Evolutionary conservation across 2,888 invertebrate species (phyloP), one percentile per base, ranked within the genome.

Genomic region (Itoplectis maculator): DNA sequence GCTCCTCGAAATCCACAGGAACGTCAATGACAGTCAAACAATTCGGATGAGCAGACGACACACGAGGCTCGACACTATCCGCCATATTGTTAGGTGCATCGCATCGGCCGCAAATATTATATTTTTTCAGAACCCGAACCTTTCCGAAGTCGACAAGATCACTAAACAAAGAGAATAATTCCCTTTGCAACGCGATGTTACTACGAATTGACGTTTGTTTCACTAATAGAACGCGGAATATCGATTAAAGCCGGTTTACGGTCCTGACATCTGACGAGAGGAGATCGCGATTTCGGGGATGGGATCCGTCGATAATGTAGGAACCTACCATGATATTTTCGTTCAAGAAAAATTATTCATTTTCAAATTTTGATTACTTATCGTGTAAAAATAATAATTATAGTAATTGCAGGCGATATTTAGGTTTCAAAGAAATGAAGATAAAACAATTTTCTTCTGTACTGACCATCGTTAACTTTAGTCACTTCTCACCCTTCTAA

Each of bases 51-150:
- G 79, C 78, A 66, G 75, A 84, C 84, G 78, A 82, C 87, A 79
- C 73, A 84, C 85, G 85, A 63, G 42, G 80, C 79, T 29, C 86
- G 84, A 81, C 86, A 85, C 70, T 15, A 54, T 61, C 35, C 76
- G 76, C 82, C 82, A 82, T 79, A 40, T 72, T 82, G 82, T 66
- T 70, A 45, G 11, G n/a, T 37, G 15, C 20, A 9, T 1, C 13
- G 11, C 65, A 45, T 45, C 20, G 13, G 1, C 11, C 11, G 11
- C n/a, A 40, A 20, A 54, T 42, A 37, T 56, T 42, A 35, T 35
- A 0, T 0, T 59, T 59, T 37, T 5, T 35, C 13, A 29, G n/a
- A 59, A 7, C 29, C n/a, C 4, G 2, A 59, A 15, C 35, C 3
- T n/a, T 29, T 56, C 35, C 0, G 8, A 37, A 2, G 35, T n/a